Base-by-base conservation (phyloP, 2,113 vertebrate species). In the Psittacula cyanocephala region DNA sequence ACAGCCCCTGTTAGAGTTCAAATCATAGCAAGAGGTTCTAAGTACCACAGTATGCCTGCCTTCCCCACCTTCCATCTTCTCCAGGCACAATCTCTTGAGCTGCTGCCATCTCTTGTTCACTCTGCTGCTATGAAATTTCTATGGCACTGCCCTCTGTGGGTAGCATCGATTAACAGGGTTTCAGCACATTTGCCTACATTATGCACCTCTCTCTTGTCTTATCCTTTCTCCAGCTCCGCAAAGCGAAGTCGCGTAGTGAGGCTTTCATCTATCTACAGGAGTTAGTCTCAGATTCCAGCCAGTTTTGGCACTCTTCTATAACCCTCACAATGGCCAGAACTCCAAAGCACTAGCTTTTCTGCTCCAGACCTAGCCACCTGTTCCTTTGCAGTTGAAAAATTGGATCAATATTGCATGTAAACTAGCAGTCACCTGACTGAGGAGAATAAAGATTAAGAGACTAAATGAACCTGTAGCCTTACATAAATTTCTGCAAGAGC, bases 81-180 rank as follows among this genome's bases (percentile, higher is more conserved):
- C 17, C 44, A 83, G 39, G 5, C 16, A 47, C 15, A 25, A 43
- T 44, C 17, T 33, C 60, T 52, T 0, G 0, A 91, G 52, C 14
- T 88, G 50, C 62, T 92, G 62, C 35, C 44, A 72, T n/a, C 35
- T 76, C 13, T 72, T 88, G 27, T 90, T 76, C 53, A 11, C 8
- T 53, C 19, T 60, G 0, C 29, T 82, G 15, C 35, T 72, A 1
- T 5, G 23, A 27, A 81, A 16, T 62, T 52, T 13, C 25, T 69
- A 24, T 10, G 35, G 29, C 17, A 47, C 2, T 11, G 46, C 5
- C 15, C 25, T 57, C 1, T 0, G 47, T 0, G 17, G 20, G 24
- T 11, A 70, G 24, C 39, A 55, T 29, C 15, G 16, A 8, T 9
- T 63, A 18, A 2, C 28, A 46, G 31, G 9, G 6, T 23, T 94